Base-by-base conservation (phyloP, 2,113 vertebrate genomes). In the Malurus melanocephalus region DNA sequence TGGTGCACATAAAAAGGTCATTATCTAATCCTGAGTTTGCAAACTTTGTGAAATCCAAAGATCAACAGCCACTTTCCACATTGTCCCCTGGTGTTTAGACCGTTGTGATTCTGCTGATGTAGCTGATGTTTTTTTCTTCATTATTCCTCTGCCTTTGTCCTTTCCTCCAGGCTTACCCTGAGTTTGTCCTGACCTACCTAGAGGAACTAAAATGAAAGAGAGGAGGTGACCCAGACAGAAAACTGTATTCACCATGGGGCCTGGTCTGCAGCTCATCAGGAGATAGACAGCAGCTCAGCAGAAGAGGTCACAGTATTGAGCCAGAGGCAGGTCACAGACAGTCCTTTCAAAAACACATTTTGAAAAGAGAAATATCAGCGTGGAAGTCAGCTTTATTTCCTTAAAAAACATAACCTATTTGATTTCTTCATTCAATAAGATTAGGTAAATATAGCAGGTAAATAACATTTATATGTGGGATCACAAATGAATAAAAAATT, bases 161-260 rank as follows among this genome's bases (percentile, higher is more conserved):
- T 97, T 95, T 95, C 82, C 94, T 94, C 38, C 76, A 98, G 98
- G 97, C 96, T 91, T 92, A 96, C 82, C 95, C 97, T 90, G 95
- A 97, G 93, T 97, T 98, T 95, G 91, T 96, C 81, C 95, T 98
- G 96, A 98, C 97, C 95, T 97, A 97, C 95, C 95, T 97, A 90
- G 96, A 97, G 96, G 96, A 97, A 40, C 95, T 97, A 93, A 94
- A 94, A 95, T 82, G 84, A 90, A 86, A 95, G 79, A 82, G 94
- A 94, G 87, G 96, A 97, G 91, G 90, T 96, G 96, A 96, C 90
- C 93, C 97, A 96, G 92, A 95, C 82, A 82, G 96, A 96, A 87
- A 85, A 91, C 81, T 3, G 56, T 57, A 86, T 95, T 91, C 90
- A 95, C 88, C 94, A 92, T 60, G 89, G 87, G 76, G 66, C 94